Evolutionary conservation across 2,797 vertebrate genomes (phyloP).

Genomic region (Prionace glauca): DNA sequence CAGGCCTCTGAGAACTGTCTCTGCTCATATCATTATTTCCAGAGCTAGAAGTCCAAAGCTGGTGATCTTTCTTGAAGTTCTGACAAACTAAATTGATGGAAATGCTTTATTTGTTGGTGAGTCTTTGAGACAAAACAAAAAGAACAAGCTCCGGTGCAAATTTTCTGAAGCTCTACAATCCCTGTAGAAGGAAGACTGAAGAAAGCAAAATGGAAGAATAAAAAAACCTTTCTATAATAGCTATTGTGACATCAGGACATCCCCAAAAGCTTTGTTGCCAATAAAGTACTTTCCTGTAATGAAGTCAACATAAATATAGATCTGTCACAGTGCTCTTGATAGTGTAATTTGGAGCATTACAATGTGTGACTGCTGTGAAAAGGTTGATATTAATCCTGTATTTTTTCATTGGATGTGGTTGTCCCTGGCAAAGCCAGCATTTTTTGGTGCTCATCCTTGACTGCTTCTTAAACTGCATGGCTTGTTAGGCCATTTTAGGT

Average conservation of each 20-base stretch:
- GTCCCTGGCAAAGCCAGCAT: too few species aligned
- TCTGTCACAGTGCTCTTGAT: not conserved
- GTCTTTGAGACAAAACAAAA: not conserved
- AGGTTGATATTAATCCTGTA: not conserved
- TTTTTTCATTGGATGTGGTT: too few species aligned
- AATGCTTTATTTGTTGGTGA: slow-evolving; percentile 8
- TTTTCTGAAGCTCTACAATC: not conserved
- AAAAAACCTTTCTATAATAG: too few species aligned
- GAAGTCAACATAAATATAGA: too few species aligned
- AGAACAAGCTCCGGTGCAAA: not conserved
- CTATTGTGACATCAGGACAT: not conserved
- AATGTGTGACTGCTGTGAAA: not conserved
- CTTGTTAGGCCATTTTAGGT: too few species aligned
- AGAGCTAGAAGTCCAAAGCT: not conserved
- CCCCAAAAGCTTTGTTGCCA: not conserved
- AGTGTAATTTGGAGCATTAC: too few species aligned
- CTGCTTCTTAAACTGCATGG: too few species aligned
- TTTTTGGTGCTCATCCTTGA: too few species aligned
- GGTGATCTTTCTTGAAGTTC: slow-evolving; percentile 15
- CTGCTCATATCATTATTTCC: not conserved
- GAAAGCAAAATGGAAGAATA: not conserved
- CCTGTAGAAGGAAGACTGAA: not conserved
- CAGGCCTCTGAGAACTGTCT: not conserved
- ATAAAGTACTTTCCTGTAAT: not conserved
- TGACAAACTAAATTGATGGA: slow-evolving; percentile 27